phyloP scores from a whole-genome alignment of 2,888 invertebrate genomes.

The Epirrita christyi region DNA sequence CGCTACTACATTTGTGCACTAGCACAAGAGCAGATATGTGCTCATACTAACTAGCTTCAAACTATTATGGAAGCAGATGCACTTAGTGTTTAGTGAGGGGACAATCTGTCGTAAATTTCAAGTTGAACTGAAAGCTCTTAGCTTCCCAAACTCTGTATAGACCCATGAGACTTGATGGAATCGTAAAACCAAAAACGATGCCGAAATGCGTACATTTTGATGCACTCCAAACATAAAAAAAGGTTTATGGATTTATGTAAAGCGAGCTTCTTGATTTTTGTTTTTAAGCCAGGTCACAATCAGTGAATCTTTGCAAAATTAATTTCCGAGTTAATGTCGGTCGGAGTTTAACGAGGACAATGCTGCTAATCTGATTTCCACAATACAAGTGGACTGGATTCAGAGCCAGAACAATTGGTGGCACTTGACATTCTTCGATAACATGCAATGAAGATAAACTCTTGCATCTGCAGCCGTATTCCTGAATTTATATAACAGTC shows the following conservation, averaged over 20 bases:
- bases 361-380: constrained; percentile 33
- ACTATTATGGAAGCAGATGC: constrained; percentile 32
- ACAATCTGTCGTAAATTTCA: constrained; percentile 26
- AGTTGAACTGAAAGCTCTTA: constrained; percentile 25
- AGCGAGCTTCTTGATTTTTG: constrained; percentile 19
- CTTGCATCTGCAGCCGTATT: constrained; percentile 25
- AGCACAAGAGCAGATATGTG: constrained; percentile 10
- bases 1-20: constrained; percentile 1
- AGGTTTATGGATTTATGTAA: constrained; percentile 22
- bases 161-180: constrained; percentile 19
- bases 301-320: constrained; percentile 27
- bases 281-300: constrained; percentile 17
- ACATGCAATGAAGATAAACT: constrained; percentile 20
- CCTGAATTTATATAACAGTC: constrained; percentile 24
- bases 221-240: constrained; percentile 22
- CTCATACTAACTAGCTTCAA: constrained; percentile 24
- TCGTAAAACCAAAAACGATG: constrained; percentile 16
- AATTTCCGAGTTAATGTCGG: constrained; percentile 31
- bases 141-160: constrained; percentile 19
- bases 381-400: constrained; percentile 32
- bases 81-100: constrained; percentile 23
- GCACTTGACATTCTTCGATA: constrained; percentile 21
- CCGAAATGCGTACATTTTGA: constrained; percentile 13
- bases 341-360: constrained; percentile 20
- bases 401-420: constrained; percentile 25